These are phyloP conservation scores for Ostrea denselamellosa DNA, from an alignment of 1,140 invertebrate genomes.

Conservation along the genomic window DNA sequence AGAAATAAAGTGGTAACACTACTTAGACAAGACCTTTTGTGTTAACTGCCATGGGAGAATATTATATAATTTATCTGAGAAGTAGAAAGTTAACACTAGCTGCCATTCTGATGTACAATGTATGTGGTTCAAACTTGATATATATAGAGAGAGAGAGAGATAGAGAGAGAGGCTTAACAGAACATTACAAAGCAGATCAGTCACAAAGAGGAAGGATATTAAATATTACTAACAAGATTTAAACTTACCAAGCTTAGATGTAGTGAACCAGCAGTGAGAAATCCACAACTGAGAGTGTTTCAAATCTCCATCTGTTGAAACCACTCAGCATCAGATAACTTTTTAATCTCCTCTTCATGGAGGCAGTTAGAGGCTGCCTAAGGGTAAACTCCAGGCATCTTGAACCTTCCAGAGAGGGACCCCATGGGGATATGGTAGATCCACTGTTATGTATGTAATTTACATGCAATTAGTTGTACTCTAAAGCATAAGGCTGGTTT, in stretches of 20 bases:
- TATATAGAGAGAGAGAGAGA: too few species aligned
- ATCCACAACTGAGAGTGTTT: not conserved
- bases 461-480: not conserved
- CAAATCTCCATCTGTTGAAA: not conserved
- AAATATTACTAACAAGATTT: constrained; percentile 5
- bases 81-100: not conserved
- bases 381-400: not conserved
- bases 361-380: not conserved
- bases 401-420: not conserved
- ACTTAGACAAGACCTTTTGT: too few species aligned
- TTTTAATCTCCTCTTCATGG: constrained; percentile 22
- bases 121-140: not conserved
- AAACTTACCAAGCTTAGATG: not conserved
- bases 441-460: not conserved
- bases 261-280: not conserved
- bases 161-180: too few species aligned
- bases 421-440: not conserved
- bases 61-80: not conserved
- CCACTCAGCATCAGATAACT: constrained; percentile 10
- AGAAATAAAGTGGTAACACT: too few species aligned
- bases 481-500: not conserved
- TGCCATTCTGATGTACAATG: not conserved
- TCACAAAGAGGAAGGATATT: not conserved
- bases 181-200: not conserved
- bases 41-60: too few species aligned